phyloP scores from a whole-genome alignment of 2,888 invertebrate species.

The Eueremaeus valkanovi region DNA sequence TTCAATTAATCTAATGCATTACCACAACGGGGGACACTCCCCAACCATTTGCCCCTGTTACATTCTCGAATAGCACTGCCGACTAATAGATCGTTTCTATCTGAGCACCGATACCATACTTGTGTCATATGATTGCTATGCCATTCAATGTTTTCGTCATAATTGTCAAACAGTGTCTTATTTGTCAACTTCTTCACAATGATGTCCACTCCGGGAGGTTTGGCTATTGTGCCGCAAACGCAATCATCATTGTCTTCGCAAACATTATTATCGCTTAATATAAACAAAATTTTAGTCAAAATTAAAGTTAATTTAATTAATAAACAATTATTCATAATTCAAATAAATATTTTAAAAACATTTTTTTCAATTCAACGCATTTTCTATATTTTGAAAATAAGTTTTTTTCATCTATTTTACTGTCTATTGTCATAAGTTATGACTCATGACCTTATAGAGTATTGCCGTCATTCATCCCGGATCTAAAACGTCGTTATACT shows the following conservation, averaged over 20 bases:
- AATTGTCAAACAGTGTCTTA: background rate
- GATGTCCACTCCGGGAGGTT: background rate
- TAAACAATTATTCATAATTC: background rate
- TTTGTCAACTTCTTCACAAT: background rate
- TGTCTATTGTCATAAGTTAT: too few species aligned
- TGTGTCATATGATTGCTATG: background rate
- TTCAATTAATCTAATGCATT: background rate
- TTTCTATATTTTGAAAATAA: background rate
- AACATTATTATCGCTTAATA: too few species aligned
- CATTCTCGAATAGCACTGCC: background rate
- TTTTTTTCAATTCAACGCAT: background rate
- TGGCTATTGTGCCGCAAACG: background rate
- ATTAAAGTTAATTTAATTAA: background rate
- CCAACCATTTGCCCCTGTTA: background rate
- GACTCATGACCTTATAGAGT: too few species aligned
- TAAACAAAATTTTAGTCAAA: background rate
- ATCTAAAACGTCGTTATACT: background rate
- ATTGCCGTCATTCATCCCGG: background rate
- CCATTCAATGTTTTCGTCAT: background rate
- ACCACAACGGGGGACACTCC: conserved; percentile 22
- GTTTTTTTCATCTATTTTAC: background rate
- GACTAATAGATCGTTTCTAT: background rate
- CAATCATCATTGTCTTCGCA: background rate
- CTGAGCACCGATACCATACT: background rate
- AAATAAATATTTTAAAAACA: background rate